Base-by-base conservation (phyloP, 2,797 vertebrate genomes). In the Erethizon dorsatum region DNA sequence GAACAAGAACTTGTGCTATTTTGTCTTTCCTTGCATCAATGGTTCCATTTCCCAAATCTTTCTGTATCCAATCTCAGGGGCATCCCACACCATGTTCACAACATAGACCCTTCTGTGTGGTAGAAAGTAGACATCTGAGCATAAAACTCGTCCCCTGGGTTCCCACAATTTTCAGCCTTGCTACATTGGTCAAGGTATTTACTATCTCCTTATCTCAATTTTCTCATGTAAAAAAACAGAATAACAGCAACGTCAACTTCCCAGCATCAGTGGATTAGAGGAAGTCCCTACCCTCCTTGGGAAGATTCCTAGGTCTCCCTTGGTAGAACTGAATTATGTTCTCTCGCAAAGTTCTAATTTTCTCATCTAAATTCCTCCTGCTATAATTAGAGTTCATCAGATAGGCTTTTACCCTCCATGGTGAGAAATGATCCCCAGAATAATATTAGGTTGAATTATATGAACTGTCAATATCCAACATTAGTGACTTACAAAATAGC, bases 311-410 rank as follows among this genome's bases (percentile, higher is more conserved):
- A n/a, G 10, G 4, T 71, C 50, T 92, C 22, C 11, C 10, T 24
- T 78, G 14, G 52, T 37, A 54, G 31, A 47, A 54, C 33, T n/a
- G 54, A 95, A 77, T 41, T 17, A 12, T 2, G 7, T 63, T 85
- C 31, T 41, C 26, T 91, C 82, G 26, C 47, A 84, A 84, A 89
- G 45, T 82, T 86, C 79, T 69, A 47, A 52, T 65, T 96, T 91
- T 79, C 63, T 89, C 65, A 86, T 77, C 73, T 89, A 79, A 84
- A 80, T 85, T 88, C n/a, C 52, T 95, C 83, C 85, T 84, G 31
- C 63, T 83, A 77, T 37, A 61, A 22, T 82, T 73, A 92, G 37
- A 78, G 61, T 91, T 90, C 45, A 52, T 14, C 9, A 50, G n/a
- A 47, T 56, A 91, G 59, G 65, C 33, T 41, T 88, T 93, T 80